Base-by-base conservation (phyloP, 2,113 vertebrate species). In the Cepphus grylle region DNA sequence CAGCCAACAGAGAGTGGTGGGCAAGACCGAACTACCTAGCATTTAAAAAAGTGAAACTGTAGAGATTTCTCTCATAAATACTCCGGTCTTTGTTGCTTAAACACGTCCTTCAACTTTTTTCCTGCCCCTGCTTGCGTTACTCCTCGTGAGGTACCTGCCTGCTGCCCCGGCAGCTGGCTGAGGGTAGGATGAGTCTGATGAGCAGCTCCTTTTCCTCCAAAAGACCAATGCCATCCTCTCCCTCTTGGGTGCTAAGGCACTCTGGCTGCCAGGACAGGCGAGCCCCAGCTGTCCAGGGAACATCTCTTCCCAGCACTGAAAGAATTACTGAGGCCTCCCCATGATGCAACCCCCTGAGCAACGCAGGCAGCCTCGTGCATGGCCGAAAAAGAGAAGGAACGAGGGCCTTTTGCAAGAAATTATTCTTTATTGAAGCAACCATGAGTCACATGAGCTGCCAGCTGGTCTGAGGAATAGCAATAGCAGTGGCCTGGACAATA, bases 371-470 rank as follows among this genome's bases (percentile, higher is more conserved):
- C 26, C 9, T 62, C n/a, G 18, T 5, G 55, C 40, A 55, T 1
- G 0, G 45, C 69, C 85, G 71, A 71, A 55, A 58, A 25, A 58
- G 80, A 93, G 70, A 83, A 92, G 53, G 49, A 90, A 73, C 10
- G 16, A 92, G 1, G 6, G 52, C 40, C 71, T 93, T 94, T 20
- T 74, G 61, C 70, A 94, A 92, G 90, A 95, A 95, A 96, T 86
- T 86, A 0, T 32, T 93, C 83, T 97, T 94, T 94, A 96, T 91
- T 92, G 92, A 96, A 90, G 61, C 71, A 65, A 63, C 70, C 85
- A 91, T 36, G 70, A 94, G 69, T 95, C 91, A 74, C 36, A 63
- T 0, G 16, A 91, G 62, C 91, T 86, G 80, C 85, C 70, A 95
- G 78, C 89, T 95, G 87, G 76, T 66, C 66, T 65, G 86, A 66